Conservation (phyloP, 2,888 invertebrate genomes). For the Lepidocyrtoides sp. region DNA sequence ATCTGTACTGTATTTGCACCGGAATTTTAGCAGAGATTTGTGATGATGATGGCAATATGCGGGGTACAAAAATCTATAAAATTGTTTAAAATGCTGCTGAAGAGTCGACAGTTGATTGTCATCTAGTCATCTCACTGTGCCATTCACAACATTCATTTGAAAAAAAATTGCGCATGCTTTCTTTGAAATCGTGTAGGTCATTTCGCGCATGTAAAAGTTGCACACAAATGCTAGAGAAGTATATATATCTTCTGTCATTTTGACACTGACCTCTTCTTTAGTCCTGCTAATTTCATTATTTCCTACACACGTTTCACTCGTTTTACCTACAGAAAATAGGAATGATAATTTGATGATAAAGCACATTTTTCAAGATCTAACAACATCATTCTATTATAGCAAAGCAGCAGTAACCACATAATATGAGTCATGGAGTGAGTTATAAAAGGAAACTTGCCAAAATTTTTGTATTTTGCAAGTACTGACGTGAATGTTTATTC, state of each 20-base stretch:
- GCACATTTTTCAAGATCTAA: neutral
- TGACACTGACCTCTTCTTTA: constrained; percentile 65
- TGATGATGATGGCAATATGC: neutral
- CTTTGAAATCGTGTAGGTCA: neutral
- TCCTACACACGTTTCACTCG: constrained; percentile 1
- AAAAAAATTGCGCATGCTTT: constrained; percentile 10
- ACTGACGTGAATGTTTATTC: too few species aligned
- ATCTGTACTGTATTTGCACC: neutral
- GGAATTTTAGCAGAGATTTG: neutral
- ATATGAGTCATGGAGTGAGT: constrained; percentile 16
- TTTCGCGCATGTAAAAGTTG: neutral
- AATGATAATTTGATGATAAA: neutral
- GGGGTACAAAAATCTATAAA: constrained; percentile 51
- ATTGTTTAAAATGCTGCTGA: constrained; percentile 68
- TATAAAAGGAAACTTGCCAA: constrained; percentile 39
- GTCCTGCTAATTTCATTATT: constrained; percentile 4
- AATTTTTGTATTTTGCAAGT: neutral
- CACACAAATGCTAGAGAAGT: constrained; percentile 15
- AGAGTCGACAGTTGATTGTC: constrained; percentile 69
- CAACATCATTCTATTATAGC: too few species aligned
- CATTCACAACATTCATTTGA: neutral
- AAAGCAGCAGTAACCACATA: neutral
- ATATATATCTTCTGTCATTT: constrained; percentile 17
- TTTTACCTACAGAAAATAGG: neutral
- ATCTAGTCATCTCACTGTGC: constrained; percentile 19